Evolutionary conservation across 2,888 invertebrate species (phyloP).

Genomic region (Plagiodera versicolora): DNA sequence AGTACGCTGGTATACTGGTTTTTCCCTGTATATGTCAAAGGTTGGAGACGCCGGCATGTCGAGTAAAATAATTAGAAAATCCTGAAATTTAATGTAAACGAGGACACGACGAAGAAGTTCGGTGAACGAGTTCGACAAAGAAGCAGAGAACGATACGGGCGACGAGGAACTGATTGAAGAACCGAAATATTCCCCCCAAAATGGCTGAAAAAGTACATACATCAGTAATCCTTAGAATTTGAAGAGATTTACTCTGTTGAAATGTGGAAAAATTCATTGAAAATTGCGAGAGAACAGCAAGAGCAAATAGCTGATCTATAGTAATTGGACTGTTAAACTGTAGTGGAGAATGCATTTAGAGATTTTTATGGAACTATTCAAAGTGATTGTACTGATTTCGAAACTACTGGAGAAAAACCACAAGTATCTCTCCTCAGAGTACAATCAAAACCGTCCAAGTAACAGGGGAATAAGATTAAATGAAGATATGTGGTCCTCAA

Average conservation of each 20-base stretch:
- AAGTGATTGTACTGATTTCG: not conserved
- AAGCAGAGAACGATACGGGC: no score
- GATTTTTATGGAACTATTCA: not conserved
- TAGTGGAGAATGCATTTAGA: no score
- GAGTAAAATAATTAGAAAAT: no score
- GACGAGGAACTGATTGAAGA: not conserved
- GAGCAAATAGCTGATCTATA: not conserved
- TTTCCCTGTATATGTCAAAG: no score
- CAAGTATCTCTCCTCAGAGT: not conserved
- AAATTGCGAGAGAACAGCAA: not conserved
- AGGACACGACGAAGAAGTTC: no score
- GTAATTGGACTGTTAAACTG: not conserved
- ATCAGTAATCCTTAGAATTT: not conserved
- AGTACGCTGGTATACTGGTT: no score
- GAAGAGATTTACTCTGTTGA: not conserved
- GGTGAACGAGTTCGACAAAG: no score
- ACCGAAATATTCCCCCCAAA: not conserved
- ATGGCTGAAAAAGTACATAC: not conserved
- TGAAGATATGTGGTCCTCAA: slow-evolving; percentile 5
- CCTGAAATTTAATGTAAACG: no score
- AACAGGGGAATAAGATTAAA: slow-evolving; percentile 1
- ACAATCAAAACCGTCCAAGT: not conserved
- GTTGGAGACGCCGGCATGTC: no score
- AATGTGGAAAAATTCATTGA: not conserved
- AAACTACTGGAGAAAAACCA: not conserved